These are phyloP conservation scores for Cyphomyrus plagiostoma DNA, from an alignment of 2,113 vertebrate genomes.

Conservation along the genomic window DNA sequence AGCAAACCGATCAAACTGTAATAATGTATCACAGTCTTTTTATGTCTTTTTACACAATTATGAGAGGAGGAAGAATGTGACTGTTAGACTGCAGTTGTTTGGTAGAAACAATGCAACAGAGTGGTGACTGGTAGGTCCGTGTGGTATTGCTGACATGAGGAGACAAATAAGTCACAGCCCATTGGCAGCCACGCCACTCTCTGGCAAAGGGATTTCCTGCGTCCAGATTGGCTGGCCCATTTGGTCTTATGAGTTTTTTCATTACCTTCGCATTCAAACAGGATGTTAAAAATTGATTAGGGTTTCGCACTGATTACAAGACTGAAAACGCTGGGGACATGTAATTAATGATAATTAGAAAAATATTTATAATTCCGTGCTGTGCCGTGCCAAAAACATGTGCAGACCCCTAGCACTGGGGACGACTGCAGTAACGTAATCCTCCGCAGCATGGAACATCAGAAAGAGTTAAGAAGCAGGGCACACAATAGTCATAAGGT, in stretches of 20 bases:
- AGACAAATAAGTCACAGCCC: background rate
- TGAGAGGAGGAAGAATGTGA: background rate
- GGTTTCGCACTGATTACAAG: background rate
- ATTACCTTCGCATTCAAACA: background rate
- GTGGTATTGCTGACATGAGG: background rate
- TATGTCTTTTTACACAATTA: background rate
- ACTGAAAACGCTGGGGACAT: background rate
- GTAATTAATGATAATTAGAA: background rate
- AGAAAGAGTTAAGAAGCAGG: background rate
- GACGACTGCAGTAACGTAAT: background rate
- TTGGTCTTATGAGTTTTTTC: background rate
- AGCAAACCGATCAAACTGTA: background rate
- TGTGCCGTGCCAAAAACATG: background rate
- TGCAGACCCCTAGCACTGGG: background rate
- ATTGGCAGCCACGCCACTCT: background rate
- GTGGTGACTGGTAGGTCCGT: background rate
- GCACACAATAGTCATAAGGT: background rate
- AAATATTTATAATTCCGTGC: background rate
- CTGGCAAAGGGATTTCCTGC: background rate
- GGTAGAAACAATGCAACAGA: background rate
- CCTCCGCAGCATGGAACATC: background rate
- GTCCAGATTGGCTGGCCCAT: background rate
- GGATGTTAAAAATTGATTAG: background rate
- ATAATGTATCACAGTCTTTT: background rate
- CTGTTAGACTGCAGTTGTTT: background rate